Base-by-base conservation (phyloP, 2,797 vertebrate species). In the Labroides dimidiatus region DNA sequence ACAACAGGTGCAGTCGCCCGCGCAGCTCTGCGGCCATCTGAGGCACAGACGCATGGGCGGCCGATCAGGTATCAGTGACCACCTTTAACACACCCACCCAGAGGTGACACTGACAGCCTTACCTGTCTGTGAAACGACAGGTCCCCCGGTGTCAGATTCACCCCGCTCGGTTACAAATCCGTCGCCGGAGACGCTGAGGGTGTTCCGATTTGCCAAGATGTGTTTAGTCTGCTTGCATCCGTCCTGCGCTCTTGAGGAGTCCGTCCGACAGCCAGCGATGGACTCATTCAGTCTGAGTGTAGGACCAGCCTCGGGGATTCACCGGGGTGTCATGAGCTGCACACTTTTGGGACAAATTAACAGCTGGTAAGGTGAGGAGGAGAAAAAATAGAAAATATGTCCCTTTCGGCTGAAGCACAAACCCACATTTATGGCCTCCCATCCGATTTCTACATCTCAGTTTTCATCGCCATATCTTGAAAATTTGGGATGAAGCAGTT, bases 1-100 rank as follows among this genome's bases (percentile, higher is more conserved):
- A 91, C 90, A 92, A 92, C 91, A 92, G 90, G 91, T 92, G 88
- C 84, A 78, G 63, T 20, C 60, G 39, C 54, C 51, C 23, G 58
- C 66, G 62, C 70, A 66, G 69, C 64, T 80, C 76, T 75, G 76
- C 75, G 44, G 69, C 63, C 80, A 53, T 65, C 50, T 63, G 62
- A 39, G 30, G 68, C 7, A 74, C 60, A 73, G 66, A 74, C 70
- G 67, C 81, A 72, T 72, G 75, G 80, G 68, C 57, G 64, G 52
- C 20, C 36, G 42, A 63, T 63, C 16, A 15, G 10, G 6, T 24
- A 27, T n/a, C 44, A 23, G 36, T 67, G 72, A 82, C 86, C 82
- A 83, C 77, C 82, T 62, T 75, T 75, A 59, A 60, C 65, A 62
- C 77, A 3, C 1, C 27, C 47, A 39, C 41, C 30, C 49, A n/a